Conservation (phyloP, 1,140 invertebrate genomes). For the Pseudobourletiella spinata region DNA sequence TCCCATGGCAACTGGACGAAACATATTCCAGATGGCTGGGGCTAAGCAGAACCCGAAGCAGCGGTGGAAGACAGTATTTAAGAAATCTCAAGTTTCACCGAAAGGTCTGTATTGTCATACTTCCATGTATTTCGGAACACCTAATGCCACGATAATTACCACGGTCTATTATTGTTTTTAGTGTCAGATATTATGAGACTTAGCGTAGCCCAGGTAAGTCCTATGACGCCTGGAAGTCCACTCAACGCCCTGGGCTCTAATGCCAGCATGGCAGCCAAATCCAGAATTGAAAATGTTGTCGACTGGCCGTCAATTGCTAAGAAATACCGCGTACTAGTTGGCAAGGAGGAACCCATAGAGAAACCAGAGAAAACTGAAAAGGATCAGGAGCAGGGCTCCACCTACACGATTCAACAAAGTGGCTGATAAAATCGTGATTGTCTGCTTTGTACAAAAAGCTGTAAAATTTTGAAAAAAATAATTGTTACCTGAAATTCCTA, state of each 20-base stretch:
- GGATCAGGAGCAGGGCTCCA: neutral
- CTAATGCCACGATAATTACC: too few species aligned
- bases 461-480: neutral
- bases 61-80: conserved; percentile 39
- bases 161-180: too few species aligned
- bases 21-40: conserved; percentile 26
- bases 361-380: neutral
- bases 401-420: conserved; percentile 9
- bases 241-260: conserved; percentile 58
- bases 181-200: conserved; percentile 32
- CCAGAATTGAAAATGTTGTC: conserved; percentile 76
- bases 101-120: conserved; percentile 36
- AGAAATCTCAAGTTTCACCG: conserved; percentile 41
- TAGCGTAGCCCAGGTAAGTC: conserved; percentile 32
- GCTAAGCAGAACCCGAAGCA: conserved; percentile 38
- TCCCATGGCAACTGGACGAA: neutral
- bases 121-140: neutral
- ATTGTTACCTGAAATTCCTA: neutral
- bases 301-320: conserved; percentile 83
- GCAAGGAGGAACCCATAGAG: conserved; percentile 47
- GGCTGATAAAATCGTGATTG: neutral
- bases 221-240: conserved; percentile 50
- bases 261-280: conserved; percentile 60
- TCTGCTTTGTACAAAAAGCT: too few species aligned
- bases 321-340: conserved; percentile 72